Conservation (phyloP, 2,113 vertebrate genomes). For the Pan paniscus region DNA sequence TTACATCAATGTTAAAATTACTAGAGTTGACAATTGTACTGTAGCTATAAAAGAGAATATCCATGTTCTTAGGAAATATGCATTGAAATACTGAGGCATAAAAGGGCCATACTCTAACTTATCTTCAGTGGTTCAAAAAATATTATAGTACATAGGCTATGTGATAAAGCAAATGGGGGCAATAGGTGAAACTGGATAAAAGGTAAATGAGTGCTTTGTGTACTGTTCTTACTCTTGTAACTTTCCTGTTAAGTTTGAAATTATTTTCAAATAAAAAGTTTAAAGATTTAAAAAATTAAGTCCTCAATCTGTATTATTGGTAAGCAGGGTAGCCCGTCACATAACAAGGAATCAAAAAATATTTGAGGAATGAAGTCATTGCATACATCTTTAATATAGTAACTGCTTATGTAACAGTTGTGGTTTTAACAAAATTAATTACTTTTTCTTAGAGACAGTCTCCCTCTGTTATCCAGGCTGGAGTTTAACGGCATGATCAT, state of each 20-base stretch:
- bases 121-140: not conserved
- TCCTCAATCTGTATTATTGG: not conserved
- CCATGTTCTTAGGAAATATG: not conserved
- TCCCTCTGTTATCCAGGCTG: too few relatives aligned
- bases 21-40: not conserved
- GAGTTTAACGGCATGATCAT: too few relatives aligned
- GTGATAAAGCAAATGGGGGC: not conserved
- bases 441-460: too few relatives aligned
- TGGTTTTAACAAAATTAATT: too few relatives aligned
- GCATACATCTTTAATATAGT: not conserved
- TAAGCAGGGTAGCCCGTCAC: not conserved
- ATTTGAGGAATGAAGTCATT: not conserved
- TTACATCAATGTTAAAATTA: not conserved
- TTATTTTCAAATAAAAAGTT: not conserved
- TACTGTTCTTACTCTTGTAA: not conserved
- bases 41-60: not conserved
- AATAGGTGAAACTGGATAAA: not conserved
- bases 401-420: not conserved
- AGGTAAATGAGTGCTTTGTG: not conserved
- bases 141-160: not conserved
- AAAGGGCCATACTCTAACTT: not conserved
- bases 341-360: not conserved
- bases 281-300: not conserved
- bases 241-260: not conserved
- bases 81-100: not conserved